Conservation (phyloP, 2,113 vertebrate species). For the Lepisosteus osseus region DNA sequence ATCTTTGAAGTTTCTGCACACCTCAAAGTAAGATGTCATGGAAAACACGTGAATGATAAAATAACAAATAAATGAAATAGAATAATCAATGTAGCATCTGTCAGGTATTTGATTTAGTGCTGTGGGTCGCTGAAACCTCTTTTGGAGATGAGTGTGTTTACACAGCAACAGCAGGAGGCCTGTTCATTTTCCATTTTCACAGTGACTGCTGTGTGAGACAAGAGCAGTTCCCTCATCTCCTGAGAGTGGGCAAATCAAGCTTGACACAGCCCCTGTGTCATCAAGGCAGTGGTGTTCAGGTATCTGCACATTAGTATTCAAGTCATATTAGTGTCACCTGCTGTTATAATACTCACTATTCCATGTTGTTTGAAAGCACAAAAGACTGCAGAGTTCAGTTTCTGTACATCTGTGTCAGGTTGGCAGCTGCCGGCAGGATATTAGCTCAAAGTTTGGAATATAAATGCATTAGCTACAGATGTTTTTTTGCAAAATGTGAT, state of each 20-base stretch:
- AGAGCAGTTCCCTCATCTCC: neutral
- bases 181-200: slow-evolving; percentile 17
- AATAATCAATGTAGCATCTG: slow-evolving; percentile 25
- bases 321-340: slow-evolving; percentile 22
- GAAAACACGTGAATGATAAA: slow-evolving; percentile 15
- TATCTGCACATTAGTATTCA: neutral
- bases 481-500: too few species aligned
- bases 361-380: slow-evolving; percentile 8
- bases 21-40: too few species aligned
- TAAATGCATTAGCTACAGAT: neutral
- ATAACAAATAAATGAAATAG: slow-evolving; percentile 34
- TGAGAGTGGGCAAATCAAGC: neutral
- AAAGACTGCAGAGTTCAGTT: slow-evolving; percentile 19
- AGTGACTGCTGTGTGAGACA: slow-evolving; percentile 21
- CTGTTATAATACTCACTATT: neutral
- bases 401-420: slow-evolving; percentile 25
- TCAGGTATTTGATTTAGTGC: slow-evolving; percentile 44
- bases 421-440: slow-evolving; percentile 30
- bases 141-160: slow-evolving; percentile 26
- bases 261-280: neutral
- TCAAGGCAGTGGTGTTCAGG: slow-evolving; percentile 6
- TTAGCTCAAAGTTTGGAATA: slow-evolving; percentile 16
- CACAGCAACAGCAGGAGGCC: slow-evolving; percentile 41
- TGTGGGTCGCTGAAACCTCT: slow-evolving; percentile 26
- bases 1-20: too few species aligned